These are phyloP conservation scores for Mythimna vitellina DNA, from an alignment of 2,888 invertebrate species.

Conservation along the genomic window DNA sequence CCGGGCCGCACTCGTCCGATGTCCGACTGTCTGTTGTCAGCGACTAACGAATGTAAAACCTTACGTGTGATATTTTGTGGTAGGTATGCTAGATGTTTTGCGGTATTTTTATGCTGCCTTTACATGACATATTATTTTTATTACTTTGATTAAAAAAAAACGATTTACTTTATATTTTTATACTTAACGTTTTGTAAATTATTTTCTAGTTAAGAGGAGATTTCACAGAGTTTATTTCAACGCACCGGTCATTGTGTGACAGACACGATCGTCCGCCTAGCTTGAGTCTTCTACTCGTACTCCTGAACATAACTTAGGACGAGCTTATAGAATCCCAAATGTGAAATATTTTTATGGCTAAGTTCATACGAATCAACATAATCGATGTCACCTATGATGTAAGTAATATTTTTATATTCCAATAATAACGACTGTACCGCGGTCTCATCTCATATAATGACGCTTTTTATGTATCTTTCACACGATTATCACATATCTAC, in stretches of 20 bases:
- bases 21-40: conserved; percentile 58
- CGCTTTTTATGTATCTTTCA: conserved; percentile 84
- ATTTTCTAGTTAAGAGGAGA: conserved; percentile 84
- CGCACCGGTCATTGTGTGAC: conserved; percentile 78
- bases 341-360: conserved; percentile 79
- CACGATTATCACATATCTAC: conserved; percentile 89
- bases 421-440: conserved; percentile 74
- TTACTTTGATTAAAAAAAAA: conserved; percentile 77
- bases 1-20: conserved; percentile 57
- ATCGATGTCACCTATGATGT: conserved; percentile 76
- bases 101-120: conserved; percentile 82
- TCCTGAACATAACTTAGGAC: conserved; percentile 63
- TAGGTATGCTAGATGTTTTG: conserved; percentile 84
- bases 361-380: conserved; percentile 69
- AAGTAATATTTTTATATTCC: conserved; percentile 87
- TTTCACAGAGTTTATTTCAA: conserved; percentile 74
- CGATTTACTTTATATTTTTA: conserved; percentile 87
- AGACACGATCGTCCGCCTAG: conserved; percentile 64
- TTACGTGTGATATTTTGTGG: conserved; percentile 88
- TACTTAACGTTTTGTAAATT: conserved; percentile 87
- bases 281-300: conserved; percentile 45
- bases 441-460: conserved; percentile 75
- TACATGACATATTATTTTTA: conserved; percentile 77
- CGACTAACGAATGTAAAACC: conserved; percentile 76
- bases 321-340: conserved; percentile 74